Evolutionary conservation across 2,113 vertebrate species (phyloP).

Genomic region (Boulengeromyrus knoepffleri): DNA sequence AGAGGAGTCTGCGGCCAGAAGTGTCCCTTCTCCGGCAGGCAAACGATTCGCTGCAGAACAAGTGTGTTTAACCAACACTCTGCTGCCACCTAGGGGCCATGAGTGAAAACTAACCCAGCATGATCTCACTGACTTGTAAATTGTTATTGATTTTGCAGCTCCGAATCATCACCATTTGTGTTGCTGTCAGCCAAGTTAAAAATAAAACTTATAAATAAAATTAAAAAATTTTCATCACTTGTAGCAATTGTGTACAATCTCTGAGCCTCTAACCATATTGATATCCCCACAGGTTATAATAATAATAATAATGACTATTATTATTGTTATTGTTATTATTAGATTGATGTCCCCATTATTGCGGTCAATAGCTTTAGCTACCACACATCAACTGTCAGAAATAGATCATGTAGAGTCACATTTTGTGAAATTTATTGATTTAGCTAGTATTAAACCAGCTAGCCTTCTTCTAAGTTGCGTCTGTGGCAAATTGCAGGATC

Average conservation of each 20-base stretch:
- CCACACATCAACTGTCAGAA: background rate
- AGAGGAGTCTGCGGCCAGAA: slow-evolving; percentile 68
- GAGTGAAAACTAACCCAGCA: background rate
- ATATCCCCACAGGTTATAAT: background rate
- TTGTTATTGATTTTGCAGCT: background rate
- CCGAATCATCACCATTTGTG: background rate
- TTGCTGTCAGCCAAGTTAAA: background rate
- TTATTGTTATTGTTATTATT: background rate
- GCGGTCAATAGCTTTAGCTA: background rate
- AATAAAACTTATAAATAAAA: background rate
- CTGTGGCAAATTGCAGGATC: slow-evolving; percentile 47
- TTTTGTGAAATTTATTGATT: background rate
- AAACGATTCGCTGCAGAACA: slow-evolving; percentile 69
- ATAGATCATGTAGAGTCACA: background rate
- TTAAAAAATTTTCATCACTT: background rate
- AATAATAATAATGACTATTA: background rate
- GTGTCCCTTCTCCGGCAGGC: slow-evolving; percentile 64
- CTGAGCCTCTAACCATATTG: background rate
- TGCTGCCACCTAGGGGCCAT: slow-evolving; percentile 14
- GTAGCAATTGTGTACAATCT: background rate
- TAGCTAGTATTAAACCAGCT: background rate
- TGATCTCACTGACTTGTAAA: background rate
- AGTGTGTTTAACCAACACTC: slow-evolving; percentile 47
- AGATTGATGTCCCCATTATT: background rate
- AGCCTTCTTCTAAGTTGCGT: slow-evolving; percentile 2